A percentile compares a stretch with the other conserved stretches of the same genome.
Evolutionary conservation across 2,888 invertebrate species (phyloP).

Genomic region (Meiosimyza decipiens): DNA sequence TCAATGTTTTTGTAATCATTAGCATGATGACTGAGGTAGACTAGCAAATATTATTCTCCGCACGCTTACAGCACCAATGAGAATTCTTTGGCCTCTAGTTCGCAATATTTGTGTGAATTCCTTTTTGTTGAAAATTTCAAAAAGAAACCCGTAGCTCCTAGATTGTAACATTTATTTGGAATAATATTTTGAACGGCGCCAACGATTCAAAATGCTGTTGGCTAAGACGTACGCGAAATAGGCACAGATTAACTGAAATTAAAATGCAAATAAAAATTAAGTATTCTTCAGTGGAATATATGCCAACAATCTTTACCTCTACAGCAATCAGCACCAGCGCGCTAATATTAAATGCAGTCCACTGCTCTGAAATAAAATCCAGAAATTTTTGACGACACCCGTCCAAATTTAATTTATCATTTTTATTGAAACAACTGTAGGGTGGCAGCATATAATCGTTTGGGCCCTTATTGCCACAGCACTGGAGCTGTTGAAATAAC

Average conservation of each 20-base stretch:
- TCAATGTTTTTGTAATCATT: not conserved
- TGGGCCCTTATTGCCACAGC: conserved; percentile 57
- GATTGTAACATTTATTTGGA: conserved; percentile 50
- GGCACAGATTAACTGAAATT: conserved; percentile 57
- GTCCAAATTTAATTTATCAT: conserved; percentile 54
- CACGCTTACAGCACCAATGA: conserved; percentile 7
- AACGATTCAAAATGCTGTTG: conserved; percentile 61
- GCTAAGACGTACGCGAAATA: conserved; percentile 57
- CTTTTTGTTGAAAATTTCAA: not conserved
- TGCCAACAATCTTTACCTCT: conserved; percentile 49
- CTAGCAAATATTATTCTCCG: conserved; percentile 15
- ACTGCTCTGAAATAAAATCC: conserved; percentile 55
- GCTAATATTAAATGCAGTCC: conserved; percentile 55
- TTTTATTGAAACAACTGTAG: conserved; percentile 55
- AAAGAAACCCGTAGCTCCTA: not conserved
- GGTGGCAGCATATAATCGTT: conserved; percentile 56
- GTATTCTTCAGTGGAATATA: conserved; percentile 1
- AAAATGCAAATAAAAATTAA: not conserved
- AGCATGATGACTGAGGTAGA: conserved; percentile 28
- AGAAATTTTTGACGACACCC: conserved; percentile 61
- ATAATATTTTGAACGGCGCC: conserved; percentile 62
- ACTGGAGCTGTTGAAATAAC: conserved; percentile 51
- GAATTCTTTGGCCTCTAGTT: conserved; percentile 39
- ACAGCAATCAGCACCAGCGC: conserved; percentile 52
- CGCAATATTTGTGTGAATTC: not conserved